Base-by-base conservation (phyloP, 2,888 invertebrate genomes). In the Xestia c-nigrum region DNA sequence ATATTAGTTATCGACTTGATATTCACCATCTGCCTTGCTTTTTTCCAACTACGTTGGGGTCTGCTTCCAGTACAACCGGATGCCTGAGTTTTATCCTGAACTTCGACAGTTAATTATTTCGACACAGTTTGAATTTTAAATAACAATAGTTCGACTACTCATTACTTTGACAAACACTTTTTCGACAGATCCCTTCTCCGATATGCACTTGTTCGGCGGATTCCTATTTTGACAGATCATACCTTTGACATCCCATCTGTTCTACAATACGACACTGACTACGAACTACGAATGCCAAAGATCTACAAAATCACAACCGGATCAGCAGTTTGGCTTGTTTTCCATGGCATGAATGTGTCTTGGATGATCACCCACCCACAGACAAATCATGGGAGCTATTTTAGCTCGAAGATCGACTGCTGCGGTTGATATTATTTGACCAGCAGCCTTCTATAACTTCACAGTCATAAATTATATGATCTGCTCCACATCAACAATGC, bases 381-480 rank as follows among this genome's bases (percentile, higher is more conserved):
- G 6, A 52, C 7, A 7, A 52, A 19, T 7, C 9, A 16, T 7
- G 16, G 31, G 31, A 16, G 14, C 3, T 59, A 3, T 31, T 31
- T 31, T 31, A 31, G 16, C 14, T 6, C 31, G 16, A 14, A 59
- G 31, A 31, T 59, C 9, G n/a, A 24, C 57, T 24, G 2, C 5
- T 57, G 12, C 14, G 14, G 57, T 5, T 14, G 1, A 43, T 43
- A 43, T 1, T 40, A 40, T 43, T 43, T 43, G 43, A 2, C 43
- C 43, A 43, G 10, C 10, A 43, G 43, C 43, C 43, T 43, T 43
- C 43, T 43, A 43, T 43, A 43, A 14, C 40, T 76, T 50, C 3
- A 21, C 24, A 76, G 10, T 73, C 40, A 57, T 55, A 81, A 81
- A 81, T n/a, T n/a, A n/a, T 55, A 47, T 57, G 31, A 19, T 24